Conservation (phyloP, 2,797 vertebrate species). For the Mormyrops boulengeri region DNA sequence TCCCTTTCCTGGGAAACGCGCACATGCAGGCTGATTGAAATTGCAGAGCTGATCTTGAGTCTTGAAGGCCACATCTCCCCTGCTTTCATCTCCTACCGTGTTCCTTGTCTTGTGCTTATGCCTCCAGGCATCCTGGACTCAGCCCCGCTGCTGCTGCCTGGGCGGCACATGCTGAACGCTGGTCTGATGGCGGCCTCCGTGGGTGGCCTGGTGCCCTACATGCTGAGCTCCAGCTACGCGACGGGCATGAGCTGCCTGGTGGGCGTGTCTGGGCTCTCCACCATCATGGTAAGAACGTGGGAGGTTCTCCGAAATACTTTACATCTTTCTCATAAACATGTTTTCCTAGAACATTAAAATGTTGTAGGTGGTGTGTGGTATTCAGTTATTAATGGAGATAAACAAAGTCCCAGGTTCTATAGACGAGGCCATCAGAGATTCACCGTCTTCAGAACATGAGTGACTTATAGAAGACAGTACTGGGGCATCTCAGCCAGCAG, state of each 20-base stretch:
- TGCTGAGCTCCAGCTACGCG: constrained; percentile 56
- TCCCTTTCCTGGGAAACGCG: not conserved
- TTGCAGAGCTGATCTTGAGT: not conserved
- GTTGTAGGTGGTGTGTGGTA: not conserved
- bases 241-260: constrained; percentile 59
- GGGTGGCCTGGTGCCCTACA: constrained; percentile 56
- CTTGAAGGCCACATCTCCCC: not conserved
- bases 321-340: not conserved
- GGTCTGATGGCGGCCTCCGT: constrained; percentile 58
- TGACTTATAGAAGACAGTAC: not conserved
- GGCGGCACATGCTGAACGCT: constrained; percentile 60
- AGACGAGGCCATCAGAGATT: not conserved
- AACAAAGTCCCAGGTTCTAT: not conserved
- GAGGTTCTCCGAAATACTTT: not conserved
- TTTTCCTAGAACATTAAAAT: not conserved
- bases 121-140: constrained; percentile 55
- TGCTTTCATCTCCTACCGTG: not conserved
- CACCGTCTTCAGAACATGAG: not conserved
- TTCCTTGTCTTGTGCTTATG: not conserved
- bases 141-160: constrained; percentile 58
- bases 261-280: constrained; percentile 63
- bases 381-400: not conserved
- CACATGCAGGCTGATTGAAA: not conserved
- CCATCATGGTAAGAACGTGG: constrained; percentile 52
- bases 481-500: not conserved